Conservation (phyloP, 2,113 vertebrate genomes). For the Sylvietta virens region DNA sequence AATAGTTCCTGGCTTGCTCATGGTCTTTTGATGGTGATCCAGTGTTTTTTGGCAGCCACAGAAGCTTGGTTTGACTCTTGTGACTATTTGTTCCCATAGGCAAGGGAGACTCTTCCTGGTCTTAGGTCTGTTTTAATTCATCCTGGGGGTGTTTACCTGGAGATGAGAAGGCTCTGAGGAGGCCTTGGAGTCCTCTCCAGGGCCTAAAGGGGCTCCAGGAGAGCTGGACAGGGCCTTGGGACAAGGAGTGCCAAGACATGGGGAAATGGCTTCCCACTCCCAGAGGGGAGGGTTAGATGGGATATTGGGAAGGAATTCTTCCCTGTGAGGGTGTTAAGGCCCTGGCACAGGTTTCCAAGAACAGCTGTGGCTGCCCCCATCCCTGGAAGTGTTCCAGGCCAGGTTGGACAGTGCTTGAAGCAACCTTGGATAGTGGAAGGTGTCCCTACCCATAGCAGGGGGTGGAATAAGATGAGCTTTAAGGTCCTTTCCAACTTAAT, state of each 20-base stretch:
- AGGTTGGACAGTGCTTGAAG: neutral
- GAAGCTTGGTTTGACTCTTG: neutral
- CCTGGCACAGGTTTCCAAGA: neutral
- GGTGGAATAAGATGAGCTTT: neutral
- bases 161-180: neutral
- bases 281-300: neutral
- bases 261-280: neutral
- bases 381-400: neutral
- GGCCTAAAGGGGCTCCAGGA: neutral
- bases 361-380: neutral
- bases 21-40: neutral
- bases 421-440: fast-evolving
- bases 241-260: too few relatives aligned
- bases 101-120: neutral
- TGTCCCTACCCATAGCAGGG: neutral
- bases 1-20: neutral
- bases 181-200: neutral
- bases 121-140: neutral
- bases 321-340: fast-evolving
- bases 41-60: neutral
- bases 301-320: neutral
- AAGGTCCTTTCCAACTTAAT: neutral
- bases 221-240: neutral
- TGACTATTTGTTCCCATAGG: neutral
- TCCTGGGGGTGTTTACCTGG: neutral